Evolutionary conservation across 2,888 invertebrate species (phyloP).

Genomic region (Pycnomerus fuliginosus): DNA sequence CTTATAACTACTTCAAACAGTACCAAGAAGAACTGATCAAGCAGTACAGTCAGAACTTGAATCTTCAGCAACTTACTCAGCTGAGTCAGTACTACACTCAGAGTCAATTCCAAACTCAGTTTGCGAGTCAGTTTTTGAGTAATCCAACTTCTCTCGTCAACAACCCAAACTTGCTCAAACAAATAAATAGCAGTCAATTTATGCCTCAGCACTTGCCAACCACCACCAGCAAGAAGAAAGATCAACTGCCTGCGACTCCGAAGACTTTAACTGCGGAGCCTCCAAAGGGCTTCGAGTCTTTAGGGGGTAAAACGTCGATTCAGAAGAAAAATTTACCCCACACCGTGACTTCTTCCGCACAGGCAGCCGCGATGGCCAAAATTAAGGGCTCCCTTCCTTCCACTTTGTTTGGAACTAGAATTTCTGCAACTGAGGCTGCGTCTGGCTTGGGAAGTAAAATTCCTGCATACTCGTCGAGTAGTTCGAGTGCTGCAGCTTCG

Average conservation of each 20-base stretch:
- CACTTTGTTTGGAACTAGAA: neutral
- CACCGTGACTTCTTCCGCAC: slow-evolving; percentile 26
- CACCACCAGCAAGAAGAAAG: slow-evolving; percentile 17
- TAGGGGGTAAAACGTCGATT: slow-evolving; percentile 19
- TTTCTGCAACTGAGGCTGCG: neutral
- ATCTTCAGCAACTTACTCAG: slow-evolving; percentile 38
- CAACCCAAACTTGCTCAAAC: slow-evolving; percentile 25
- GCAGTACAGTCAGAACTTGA: slow-evolving; percentile 48
- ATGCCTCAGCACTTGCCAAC: slow-evolving; percentile 6
- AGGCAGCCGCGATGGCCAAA: slow-evolving; percentile 8
- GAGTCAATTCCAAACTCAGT: slow-evolving; percentile 21
- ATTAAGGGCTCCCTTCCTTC: slow-evolving; percentile 10
- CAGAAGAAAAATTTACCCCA: slow-evolving; percentile 24
- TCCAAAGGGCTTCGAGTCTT: slow-evolving; percentile 28
- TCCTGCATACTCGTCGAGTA: neutral
- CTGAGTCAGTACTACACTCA: slow-evolving; percentile 38
- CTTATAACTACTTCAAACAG: slow-evolving; percentile 48
- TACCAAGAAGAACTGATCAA: slow-evolving; percentile 52
- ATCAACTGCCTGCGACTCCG: slow-evolving; percentile 25
- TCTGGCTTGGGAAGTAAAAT: no score
- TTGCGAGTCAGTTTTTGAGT: slow-evolving; percentile 15
- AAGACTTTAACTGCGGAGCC: slow-evolving; percentile 26
- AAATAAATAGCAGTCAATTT: slow-evolving; percentile 20
- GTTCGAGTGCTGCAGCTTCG: neutral
- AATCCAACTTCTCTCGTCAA: slow-evolving; percentile 23